Percentiles rank a stretch among this genome's conserved stretches.
Conservation (phyloP, 2,888 invertebrate genomes). For the Biston betularia region DNA sequence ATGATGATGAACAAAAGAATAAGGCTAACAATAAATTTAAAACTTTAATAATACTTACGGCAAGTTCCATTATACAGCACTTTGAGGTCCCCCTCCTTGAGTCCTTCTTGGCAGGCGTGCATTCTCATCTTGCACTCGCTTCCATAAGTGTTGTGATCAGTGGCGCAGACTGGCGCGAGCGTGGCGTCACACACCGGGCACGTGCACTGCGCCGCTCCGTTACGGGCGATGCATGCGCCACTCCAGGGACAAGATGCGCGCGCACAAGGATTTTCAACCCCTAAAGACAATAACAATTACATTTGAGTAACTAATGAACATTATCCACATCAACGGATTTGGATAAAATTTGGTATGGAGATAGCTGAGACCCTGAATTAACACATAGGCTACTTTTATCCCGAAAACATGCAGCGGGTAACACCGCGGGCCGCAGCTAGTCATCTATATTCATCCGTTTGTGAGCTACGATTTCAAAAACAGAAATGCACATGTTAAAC, state of each 20-base stretch:
- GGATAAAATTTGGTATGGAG: too few species aligned
- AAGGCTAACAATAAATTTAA: too few species aligned
- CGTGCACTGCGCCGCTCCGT: slow-evolving; percentile 88
- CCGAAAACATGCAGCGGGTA: too few species aligned
- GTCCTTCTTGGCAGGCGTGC: slow-evolving; percentile 91
- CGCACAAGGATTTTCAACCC: slow-evolving; percentile 86
- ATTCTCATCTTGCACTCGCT: slow-evolving; percentile 94
- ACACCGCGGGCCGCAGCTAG: too few species aligned
- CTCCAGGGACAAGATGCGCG: slow-evolving; percentile 87
- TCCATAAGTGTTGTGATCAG: slow-evolving; percentile 92
- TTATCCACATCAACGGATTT: too few species aligned
- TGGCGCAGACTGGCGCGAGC: slow-evolving; percentile 91
- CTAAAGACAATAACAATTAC: slow-evolving; percentile 55
- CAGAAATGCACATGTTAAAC: too few species aligned
- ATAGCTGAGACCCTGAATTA: too few species aligned
- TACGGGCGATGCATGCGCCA: slow-evolving; percentile 89
- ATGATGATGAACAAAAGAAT: too few species aligned
- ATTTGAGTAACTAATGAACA: too few species aligned
- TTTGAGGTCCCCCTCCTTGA: slow-evolving; percentile 87
- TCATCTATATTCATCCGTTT: too few species aligned
- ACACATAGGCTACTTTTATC: too few species aligned
- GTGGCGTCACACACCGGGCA: slow-evolving; percentile 92
- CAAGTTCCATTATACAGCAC: slow-evolving; percentile 87
- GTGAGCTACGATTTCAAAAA: too few species aligned
- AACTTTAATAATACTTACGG: slow-evolving; percentile 70